phyloP scores from a whole-genome alignment of 1,140 invertebrate species.

The Drosophila albomicans region DNA sequence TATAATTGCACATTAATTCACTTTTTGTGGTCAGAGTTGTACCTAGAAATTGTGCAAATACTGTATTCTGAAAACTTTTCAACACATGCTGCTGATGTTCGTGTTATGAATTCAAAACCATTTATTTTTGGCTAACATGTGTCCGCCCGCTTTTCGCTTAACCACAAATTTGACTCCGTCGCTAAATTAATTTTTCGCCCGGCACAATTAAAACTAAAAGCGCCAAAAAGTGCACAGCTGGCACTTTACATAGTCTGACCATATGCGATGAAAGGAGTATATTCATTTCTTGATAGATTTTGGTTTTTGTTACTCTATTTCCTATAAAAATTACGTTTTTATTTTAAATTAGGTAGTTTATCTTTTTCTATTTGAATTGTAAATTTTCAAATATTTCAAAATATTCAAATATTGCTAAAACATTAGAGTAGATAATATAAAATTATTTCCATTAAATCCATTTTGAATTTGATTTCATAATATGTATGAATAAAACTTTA shows the following conservation, averaged over 20 bases:
- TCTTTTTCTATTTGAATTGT: no score
- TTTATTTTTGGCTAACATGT: conserved; percentile 48
- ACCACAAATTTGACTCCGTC: conserved; percentile 25
- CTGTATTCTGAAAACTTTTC: conserved; percentile 33
- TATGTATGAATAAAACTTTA: no score
- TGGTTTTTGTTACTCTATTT: no score
- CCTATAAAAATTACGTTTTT: no score
- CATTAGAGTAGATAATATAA: no score
- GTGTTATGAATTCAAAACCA: conserved; percentile 59
- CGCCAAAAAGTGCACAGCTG: conserved; percentile 41
- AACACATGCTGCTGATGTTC: conserved; percentile 53
- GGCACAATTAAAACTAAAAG: conserved; percentile 61
- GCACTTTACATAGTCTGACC: conserved; percentile 10
- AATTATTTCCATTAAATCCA: no score
- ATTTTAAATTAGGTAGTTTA: no score
- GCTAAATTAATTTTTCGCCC: conserved; percentile 54
- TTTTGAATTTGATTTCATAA: no score
- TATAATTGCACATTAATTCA: conserved; percentile 25
- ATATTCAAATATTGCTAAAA: no score
- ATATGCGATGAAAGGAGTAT: neutral
- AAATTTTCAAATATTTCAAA: no score
- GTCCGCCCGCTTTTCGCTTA: conserved; percentile 3
- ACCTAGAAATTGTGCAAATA: conserved; percentile 8
- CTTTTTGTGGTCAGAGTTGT: conserved; percentile 28
- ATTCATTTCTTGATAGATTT: neutral